phyloP scores from a whole-genome alignment of 2,797 vertebrate species.

The Nannoperca obscura region DNA sequence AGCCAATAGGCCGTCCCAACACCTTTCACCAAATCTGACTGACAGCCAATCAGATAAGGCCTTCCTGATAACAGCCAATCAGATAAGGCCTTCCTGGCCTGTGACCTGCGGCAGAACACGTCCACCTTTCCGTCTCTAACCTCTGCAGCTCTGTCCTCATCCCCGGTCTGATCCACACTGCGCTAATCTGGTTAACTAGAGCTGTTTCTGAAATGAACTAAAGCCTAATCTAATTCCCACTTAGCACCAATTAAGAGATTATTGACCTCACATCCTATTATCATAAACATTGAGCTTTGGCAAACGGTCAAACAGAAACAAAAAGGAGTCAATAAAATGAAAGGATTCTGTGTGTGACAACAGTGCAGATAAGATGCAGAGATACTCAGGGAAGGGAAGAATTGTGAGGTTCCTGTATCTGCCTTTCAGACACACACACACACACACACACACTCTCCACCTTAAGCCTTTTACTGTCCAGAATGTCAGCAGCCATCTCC shows the following conservation, averaged over 20 bases:
- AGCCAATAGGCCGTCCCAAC: conserved; percentile 8
- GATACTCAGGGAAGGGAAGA: conserved; percentile 55
- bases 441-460: conserved; percentile 53
- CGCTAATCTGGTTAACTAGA: conserved; percentile 80
- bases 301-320: conserved; percentile 43
- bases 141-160: conserved; percentile 41
- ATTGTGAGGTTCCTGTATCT: conserved; percentile 53
- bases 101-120: conserved; percentile 32
- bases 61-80: conserved; percentile 36
- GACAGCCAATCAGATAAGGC: conserved; percentile 46
- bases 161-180: conserved; percentile 66
- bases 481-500: conserved; percentile 80
- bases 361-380: conserved; percentile 54
- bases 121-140: conserved; percentile 40
- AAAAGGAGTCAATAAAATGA: conserved; percentile 36
- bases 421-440: conserved; percentile 50
- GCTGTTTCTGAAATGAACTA: conserved; percentile 74
- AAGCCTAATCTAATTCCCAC: conserved; percentile 80
- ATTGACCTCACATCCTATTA: conserved; percentile 78
- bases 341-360: conserved; percentile 51
- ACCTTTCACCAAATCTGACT: conserved; percentile 38
- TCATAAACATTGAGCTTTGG: conserved; percentile 66
- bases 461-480: conserved; percentile 81
- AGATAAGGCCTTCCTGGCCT: conserved; percentile 13
- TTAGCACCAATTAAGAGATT: conserved; percentile 84